A percentile compares a stretch with the other conserved stretches of the same genome.
phyloP scores from a whole-genome alignment of 2,797 vertebrate genomes.

The Selene dorsalis region DNA sequence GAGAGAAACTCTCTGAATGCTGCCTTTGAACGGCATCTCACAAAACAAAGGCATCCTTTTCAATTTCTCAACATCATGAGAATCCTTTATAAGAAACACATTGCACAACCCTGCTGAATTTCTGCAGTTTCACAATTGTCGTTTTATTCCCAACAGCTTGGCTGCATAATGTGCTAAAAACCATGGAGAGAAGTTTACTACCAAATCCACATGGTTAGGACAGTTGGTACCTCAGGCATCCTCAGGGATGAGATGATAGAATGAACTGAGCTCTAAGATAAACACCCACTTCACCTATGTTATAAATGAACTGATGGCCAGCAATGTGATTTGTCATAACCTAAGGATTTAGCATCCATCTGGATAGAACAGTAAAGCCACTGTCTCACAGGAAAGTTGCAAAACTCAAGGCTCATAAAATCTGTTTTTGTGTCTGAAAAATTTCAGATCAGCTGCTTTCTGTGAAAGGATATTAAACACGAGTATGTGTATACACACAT shows the following conservation, averaged over 20 bases:
- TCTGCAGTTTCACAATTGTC: constrained; percentile 52
- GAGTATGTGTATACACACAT: not conserved
- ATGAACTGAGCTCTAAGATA: constrained; percentile 10
- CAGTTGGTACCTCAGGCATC: constrained; percentile 40
- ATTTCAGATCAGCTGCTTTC: constrained; percentile 29
- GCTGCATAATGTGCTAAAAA: constrained; percentile 59
- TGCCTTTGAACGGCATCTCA: constrained; percentile 69
- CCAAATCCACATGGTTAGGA: constrained; percentile 48
- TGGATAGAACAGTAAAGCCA: constrained; percentile 24
- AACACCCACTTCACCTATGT: constrained; percentile 4
- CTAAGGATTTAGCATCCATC: constrained; percentile 8
- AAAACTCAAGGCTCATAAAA: constrained; percentile 23
- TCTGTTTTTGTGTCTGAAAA: constrained; percentile 21
- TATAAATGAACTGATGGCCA: constrained; percentile 20
- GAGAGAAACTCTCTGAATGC: constrained; percentile 73
- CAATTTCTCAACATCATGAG: constrained; percentile 73
- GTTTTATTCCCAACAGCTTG: constrained; percentile 49
- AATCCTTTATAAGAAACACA: constrained; percentile 73
- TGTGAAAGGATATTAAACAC: constrained; percentile 22
- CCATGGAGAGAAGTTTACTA: constrained; percentile 41
- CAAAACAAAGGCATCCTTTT: constrained; percentile 76
- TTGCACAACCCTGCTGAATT: constrained; percentile 44
- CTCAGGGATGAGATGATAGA: constrained; percentile 32
- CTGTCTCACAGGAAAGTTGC: constrained; percentile 32
- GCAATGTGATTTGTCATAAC: constrained; percentile 27